Evolutionary conservation across 2,888 invertebrate species (phyloP), one percentile per base, ranked within the genome.

Genomic region (Synergus japonicus): DNA sequence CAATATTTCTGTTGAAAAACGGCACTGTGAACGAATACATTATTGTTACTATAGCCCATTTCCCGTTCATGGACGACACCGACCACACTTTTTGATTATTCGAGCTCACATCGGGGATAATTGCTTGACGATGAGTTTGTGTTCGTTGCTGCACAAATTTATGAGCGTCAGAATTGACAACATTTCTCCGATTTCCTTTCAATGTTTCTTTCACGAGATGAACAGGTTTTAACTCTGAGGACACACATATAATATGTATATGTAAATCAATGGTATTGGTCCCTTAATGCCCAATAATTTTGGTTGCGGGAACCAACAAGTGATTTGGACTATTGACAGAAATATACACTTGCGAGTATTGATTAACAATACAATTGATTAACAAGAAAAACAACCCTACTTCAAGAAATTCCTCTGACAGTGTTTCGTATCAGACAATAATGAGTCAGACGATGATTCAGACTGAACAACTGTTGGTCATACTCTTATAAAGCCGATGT

Each of bases 371-470:
- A 22, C 1, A 22, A 46, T 49, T 43, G 10, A 69, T 46, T 49
- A 73, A 54, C 63, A n/a, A 29, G n/a, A 22, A 67, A 44, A 83
- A 81, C 85, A 86, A 86, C 81, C 87, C 87, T 81, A 78, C 79
- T 80, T 85, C 83, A 82, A 86, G 86, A 82, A 86, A 84, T 73
- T 78, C 87, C 86, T 86, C 87, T 82, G 84, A 81, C 82, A 81
- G 78, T 82, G 85, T 86, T 86, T 81, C 85, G 82, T 84, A 79
- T 76, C 83, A 83, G 87, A 87, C 88, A 87, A 87, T 29, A 29
- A 29, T 86, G 85, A 88, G 86, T 84, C 87, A 87, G 86, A 83
- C 88, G 29, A 29, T 86, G 85, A 88, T 87, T 84, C 87, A 87
- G 86, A 83, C 88, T 87, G 69, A 73, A 54, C 15, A 66, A 18